Conservation (phyloP, 1,140 invertebrate species). For the Anoplophora glabripennis region DNA sequence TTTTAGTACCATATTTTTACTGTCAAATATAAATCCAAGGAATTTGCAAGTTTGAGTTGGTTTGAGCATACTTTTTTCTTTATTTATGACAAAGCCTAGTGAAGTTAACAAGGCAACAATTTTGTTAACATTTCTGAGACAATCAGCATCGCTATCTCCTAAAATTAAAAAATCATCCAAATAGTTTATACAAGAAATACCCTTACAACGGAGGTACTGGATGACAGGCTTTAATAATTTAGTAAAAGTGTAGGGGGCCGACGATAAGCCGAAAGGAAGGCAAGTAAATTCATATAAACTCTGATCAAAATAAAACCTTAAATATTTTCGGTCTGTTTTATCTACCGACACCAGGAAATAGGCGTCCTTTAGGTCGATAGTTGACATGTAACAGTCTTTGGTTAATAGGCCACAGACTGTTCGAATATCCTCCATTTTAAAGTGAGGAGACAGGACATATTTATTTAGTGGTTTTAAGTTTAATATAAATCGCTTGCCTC, state of each 20-base stretch:
- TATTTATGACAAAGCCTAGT: neutral
- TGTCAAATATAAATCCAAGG: neutral
- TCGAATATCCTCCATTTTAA: neutral
- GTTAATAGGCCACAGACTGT: neutral
- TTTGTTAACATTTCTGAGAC: neutral
- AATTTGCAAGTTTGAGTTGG: neutral
- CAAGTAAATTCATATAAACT: neutral
- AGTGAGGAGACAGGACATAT: conserved; percentile 16
- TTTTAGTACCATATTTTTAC: neutral
- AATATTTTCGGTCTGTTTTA: neutral
- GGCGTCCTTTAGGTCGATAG: conserved; percentile 1
- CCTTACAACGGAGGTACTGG: neutral
- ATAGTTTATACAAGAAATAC: conserved; percentile 1
- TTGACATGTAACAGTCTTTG: neutral
- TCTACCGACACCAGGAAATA: neutral
- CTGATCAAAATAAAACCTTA: neutral
- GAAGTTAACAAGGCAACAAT: neutral
- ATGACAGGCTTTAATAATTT: conserved; percentile 8
- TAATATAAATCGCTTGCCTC: conserved; percentile 32
- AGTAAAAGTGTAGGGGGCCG: neutral
- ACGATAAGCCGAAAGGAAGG: conserved; percentile 2
- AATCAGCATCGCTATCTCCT: neutral
- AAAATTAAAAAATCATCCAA: conserved; percentile 12
- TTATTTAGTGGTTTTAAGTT: conserved; percentile 36
- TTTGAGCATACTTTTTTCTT: neutral